phyloP scores from a whole-genome alignment of 1,140 invertebrate species.

The Sipha flava region DNA sequence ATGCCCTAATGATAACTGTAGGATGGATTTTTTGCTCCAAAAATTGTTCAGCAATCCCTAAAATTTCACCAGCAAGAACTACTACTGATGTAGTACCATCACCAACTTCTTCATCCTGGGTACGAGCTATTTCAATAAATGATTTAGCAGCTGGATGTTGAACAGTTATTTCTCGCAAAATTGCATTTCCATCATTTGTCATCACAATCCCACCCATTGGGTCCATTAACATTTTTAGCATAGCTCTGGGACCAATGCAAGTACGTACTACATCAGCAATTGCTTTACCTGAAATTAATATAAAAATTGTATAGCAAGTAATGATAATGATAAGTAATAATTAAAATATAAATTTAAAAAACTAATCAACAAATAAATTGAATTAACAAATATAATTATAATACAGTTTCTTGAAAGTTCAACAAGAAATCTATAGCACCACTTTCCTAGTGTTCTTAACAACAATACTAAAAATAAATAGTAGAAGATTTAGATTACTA shows the following conservation, averaged over 20 bases:
- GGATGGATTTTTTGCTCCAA: constrained; percentile 95
- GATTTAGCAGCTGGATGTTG: constrained; percentile 98
- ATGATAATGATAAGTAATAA: not conserved
- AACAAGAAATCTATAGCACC: too few species aligned
- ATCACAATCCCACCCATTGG: constrained; percentile 99
- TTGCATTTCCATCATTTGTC: constrained; percentile 99
- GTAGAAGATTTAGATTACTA: too few species aligned
- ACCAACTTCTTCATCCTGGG: constrained; percentile 96
- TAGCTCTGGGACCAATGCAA: constrained; percentile 95
- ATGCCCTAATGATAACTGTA: constrained; percentile 91
- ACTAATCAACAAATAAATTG: too few species aligned
- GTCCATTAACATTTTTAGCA: constrained; percentile 99
- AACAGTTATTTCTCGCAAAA: constrained; percentile 94
- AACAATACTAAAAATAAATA: too few species aligned
- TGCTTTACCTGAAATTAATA: constrained; percentile 59
- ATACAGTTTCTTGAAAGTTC: too few species aligned
- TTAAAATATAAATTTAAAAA: too few species aligned
- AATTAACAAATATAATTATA: too few species aligned
- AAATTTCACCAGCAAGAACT: constrained; percentile 91
- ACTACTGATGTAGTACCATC: constrained; percentile 99
- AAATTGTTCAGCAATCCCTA: constrained; percentile 85
- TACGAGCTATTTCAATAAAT: constrained; percentile 98
- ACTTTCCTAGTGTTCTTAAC: too few species aligned
- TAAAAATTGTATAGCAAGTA: not conserved
- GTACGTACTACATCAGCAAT: constrained; percentile 98